These are phyloP conservation scores for Paedocypris sp. DNA, from an alignment of 2,113 vertebrate species.

Conservation along the genomic window DNA sequence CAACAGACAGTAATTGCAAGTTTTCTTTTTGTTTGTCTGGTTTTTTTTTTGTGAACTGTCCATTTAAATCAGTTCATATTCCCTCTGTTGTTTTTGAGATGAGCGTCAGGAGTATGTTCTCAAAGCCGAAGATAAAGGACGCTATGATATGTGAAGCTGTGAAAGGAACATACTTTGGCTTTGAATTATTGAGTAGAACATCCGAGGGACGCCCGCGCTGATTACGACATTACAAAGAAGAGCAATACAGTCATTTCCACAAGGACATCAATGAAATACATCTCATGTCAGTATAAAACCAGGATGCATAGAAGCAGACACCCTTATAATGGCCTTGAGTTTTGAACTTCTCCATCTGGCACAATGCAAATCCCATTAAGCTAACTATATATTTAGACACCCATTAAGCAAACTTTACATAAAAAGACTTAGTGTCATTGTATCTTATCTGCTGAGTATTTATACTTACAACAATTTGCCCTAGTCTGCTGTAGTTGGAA, in stretches of 20 bases:
- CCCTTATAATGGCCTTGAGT: constrained; percentile 15
- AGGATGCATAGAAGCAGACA: constrained; percentile 11
- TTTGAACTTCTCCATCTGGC: not conserved
- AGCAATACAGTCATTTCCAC: constrained; percentile 1
- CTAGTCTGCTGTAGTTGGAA: constrained; percentile 3
- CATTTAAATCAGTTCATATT: not conserved
- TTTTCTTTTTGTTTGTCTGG: no score
- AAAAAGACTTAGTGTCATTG: no score
- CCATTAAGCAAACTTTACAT: no score
- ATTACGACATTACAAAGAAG: constrained; percentile 4
- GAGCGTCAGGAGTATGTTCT: not conserved
- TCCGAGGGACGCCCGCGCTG: not conserved
- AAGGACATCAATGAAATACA: constrained; percentile 12
- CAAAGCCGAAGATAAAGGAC: constrained; percentile 12
- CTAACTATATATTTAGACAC: constrained; percentile 15
- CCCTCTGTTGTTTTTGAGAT: not conserved
- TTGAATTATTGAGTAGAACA: constrained; percentile 24
- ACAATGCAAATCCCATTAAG: constrained; percentile 16
- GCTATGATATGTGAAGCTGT: not conserved
- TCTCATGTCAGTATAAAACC: constrained; percentile 14
- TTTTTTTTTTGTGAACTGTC: not conserved
- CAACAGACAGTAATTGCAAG: no score
- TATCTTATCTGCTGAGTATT: not conserved
- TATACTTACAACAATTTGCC: constrained; percentile 11
- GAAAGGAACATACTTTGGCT: constrained; percentile 15